Evolutionary conservation across 2,797 vertebrate species (phyloP).

Genomic region (Champsocephalus esox): DNA sequence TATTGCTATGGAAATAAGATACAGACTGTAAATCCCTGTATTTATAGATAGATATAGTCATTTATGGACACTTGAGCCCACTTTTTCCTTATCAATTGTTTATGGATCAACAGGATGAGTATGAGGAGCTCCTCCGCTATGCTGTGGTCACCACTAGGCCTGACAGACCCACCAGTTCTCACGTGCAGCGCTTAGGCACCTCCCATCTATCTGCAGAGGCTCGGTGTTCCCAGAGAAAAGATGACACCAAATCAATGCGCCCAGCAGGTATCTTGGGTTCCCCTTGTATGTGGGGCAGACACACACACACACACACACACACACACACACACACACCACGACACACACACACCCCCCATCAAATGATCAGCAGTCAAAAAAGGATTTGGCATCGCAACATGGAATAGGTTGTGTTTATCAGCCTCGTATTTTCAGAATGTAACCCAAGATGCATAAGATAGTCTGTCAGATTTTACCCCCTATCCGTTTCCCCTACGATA

Average conservation of each 20-base stretch:
- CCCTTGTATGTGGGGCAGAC: constrained; percentile 7
- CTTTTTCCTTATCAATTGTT: constrained; percentile 1
- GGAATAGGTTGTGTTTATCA: constrained; percentile 36
- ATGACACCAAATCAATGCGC: constrained; percentile 61
- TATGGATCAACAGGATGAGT: constrained; percentile 87
- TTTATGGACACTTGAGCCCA: not conserved
- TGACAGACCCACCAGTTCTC: constrained; percentile 66
- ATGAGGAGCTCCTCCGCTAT: constrained; percentile 91
- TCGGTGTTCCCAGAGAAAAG: constrained; percentile 61
- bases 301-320: constrained; percentile 17
- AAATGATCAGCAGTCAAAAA: constrained; percentile 59
- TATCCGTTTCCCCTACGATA: constrained; percentile 43
- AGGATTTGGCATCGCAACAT: constrained; percentile 52
- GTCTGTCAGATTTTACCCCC: constrained; percentile 37
- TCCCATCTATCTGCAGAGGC: constrained; percentile 64
- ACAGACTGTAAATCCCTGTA: not conserved
- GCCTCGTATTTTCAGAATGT: constrained; percentile 44
- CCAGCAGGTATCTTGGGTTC: constrained; percentile 76
- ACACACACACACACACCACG: constrained; percentile 7
- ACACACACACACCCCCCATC: constrained; percentile 34
- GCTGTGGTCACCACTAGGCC: constrained; percentile 87
- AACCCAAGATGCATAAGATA: constrained; percentile 49
- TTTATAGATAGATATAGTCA: not conserved
- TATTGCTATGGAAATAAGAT: not conserved
- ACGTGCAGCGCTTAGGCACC: constrained; percentile 64